Conservation (phyloP, 2,888 invertebrate species). For the Caenorhabditis afra region DNA sequence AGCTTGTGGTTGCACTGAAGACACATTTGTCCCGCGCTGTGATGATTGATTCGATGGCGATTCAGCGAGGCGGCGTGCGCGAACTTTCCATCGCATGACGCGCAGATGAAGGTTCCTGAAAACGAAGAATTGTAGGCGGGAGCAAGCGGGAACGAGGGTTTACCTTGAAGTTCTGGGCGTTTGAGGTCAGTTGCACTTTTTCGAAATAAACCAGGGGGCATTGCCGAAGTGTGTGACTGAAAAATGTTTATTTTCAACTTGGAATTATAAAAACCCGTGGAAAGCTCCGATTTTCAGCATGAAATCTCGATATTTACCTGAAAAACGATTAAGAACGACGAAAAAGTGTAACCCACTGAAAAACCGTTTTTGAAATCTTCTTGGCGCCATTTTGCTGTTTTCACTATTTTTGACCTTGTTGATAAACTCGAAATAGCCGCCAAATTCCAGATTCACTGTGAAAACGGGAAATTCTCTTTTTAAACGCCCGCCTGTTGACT, state of each 20-base stretch:
- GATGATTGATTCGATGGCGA: background rate
- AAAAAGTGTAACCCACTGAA: too few species aligned
- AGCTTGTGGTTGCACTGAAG: background rate
- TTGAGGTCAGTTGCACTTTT: background rate
- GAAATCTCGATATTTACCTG: too few species aligned
- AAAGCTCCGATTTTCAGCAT: too few species aligned
- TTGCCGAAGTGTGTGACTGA: too few species aligned
- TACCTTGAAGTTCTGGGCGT: conserved; percentile 2
- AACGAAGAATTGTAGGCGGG: background rate
- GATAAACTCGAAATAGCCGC: too few species aligned
- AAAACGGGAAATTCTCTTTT: conserved; percentile 8
- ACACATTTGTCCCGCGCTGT: background rate
- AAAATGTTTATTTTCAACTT: too few species aligned
- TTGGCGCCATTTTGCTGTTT: too few species aligned
- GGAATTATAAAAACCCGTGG: too few species aligned
- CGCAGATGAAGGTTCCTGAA: conserved; percentile 2
- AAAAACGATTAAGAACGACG: too few species aligned
- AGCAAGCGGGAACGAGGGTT: too few species aligned
- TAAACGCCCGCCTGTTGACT: conserved; percentile 14
- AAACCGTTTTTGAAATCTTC: too few species aligned
- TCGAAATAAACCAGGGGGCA: background rate
- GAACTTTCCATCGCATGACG: background rate
- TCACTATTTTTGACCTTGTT: too few species aligned
- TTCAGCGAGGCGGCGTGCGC: conserved; percentile 6
- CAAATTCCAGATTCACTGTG: background rate